Percentiles rank a stretch among this genome's conserved stretches.
phyloP scores from a whole-genome alignment of 2,888 invertebrate species.

The Eustalomyia histrio region DNA sequence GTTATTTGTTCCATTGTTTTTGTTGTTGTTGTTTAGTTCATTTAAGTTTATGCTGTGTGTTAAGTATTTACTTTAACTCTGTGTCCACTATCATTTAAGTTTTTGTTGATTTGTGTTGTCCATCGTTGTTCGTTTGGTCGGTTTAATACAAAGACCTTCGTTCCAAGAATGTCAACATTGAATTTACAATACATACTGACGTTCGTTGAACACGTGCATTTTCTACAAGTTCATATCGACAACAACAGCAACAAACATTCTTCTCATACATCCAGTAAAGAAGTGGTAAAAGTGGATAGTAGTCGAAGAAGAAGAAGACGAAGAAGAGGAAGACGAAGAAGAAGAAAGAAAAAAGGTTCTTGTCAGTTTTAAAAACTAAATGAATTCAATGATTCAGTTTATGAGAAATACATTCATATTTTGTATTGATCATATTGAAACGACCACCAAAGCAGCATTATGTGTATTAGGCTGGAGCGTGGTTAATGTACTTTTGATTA shows the following conservation, averaged over 20 bases:
- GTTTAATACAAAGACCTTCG: constrained; percentile 71
- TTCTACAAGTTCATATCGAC: constrained; percentile 64
- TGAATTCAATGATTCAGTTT: constrained; percentile 49
- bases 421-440: neutral
- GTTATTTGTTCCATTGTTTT: constrained; percentile 23
- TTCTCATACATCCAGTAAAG: constrained; percentile 12
- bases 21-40: neutral
- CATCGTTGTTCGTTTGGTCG: constrained; percentile 10
- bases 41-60: neutral
- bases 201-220: constrained; percentile 76
- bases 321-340: constrained; percentile 13
- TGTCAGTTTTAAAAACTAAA: constrained; percentile 45
- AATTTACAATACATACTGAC: constrained; percentile 71
- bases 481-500: no score
- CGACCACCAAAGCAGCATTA: neutral
- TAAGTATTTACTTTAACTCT: constrained; percentile 3
- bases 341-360: constrained; percentile 32
- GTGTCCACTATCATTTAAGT: constrained; percentile 11
- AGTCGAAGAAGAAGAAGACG: neutral
- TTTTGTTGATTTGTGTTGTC: constrained; percentile 4
- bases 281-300: constrained; percentile 29
- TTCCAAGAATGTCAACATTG: constrained; percentile 77
- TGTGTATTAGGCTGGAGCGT: no score
- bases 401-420: constrained; percentile 25
- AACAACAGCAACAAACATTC: constrained; percentile 19